phyloP scores from a whole-genome alignment of 2,888 invertebrate species.

The Xanthorhoe spadicearia region DNA sequence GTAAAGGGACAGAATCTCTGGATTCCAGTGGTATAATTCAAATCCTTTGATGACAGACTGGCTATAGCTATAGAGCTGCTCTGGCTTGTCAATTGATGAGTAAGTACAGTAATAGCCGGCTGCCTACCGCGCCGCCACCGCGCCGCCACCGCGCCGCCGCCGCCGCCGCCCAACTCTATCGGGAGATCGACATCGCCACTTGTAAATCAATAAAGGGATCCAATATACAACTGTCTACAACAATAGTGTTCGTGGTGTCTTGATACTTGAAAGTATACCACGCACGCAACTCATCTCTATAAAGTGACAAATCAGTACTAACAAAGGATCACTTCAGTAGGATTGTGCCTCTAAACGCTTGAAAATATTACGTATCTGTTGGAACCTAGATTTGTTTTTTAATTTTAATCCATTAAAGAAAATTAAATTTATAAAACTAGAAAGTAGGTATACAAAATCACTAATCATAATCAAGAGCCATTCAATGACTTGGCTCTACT shows the following conservation, averaged over 20 bases:
- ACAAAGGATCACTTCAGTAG: no score
- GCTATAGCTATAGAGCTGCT: constrained; percentile 17
- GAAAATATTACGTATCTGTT: no score
- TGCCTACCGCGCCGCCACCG: not conserved
- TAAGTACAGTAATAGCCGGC: constrained; percentile 18
- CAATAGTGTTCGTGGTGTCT: not conserved
- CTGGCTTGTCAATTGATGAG: constrained; percentile 23
- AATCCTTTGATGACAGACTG: constrained; percentile 27
- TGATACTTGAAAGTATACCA: constrained; percentile 4
- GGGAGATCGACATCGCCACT: constrained; percentile 52
- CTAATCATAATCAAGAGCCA: no score
- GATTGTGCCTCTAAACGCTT: no score
- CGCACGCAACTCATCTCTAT: no score
- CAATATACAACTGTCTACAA: constrained; percentile 20
- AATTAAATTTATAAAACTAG: no score
- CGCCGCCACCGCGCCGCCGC: constrained; percentile 1
- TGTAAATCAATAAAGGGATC: constrained; percentile 73
- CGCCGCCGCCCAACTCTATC: constrained; percentile 35
- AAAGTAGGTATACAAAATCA: no score
- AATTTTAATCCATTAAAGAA: no score
- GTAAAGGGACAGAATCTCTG: constrained; percentile 4
- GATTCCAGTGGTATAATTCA: constrained; percentile 17
- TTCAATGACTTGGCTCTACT: not conserved
- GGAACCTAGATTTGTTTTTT: no score
- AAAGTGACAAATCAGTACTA: no score